These are phyloP conservation scores for Crocodylus rhombifer DNA, from an alignment of 2,797 vertebrate genomes.

Conservation along the genomic window DNA sequence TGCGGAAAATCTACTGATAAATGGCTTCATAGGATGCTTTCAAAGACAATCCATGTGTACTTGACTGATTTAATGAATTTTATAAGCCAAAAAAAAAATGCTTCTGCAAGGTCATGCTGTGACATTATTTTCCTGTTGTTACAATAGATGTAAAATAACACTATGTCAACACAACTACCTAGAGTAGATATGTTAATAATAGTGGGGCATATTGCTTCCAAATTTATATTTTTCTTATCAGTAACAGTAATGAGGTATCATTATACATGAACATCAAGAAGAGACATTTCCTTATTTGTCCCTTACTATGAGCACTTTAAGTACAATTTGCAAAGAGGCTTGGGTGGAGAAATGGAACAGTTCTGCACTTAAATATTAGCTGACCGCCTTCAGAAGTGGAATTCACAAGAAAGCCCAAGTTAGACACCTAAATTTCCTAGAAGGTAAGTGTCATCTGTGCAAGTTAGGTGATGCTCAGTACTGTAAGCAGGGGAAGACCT, in stretches of 20 bases:
- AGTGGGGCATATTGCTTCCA: neutral
- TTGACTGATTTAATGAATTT: slow-evolving; percentile 3
- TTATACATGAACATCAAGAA: neutral
- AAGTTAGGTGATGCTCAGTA: no score
- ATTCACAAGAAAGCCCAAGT: no score
- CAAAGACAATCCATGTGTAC: neutral
- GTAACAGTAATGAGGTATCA: neutral
- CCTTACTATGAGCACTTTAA: neutral
- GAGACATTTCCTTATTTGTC: neutral
- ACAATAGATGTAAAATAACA: neutral
- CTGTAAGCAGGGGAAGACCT: no score
- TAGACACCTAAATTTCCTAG: no score
- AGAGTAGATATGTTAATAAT: neutral
- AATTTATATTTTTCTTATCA: neutral
- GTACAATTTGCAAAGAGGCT: no score
- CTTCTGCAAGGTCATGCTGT: slow-evolving; percentile 23
- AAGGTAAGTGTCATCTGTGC: no score
- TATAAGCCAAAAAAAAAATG: slow-evolving; percentile 22
- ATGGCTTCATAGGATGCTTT: slow-evolving; percentile 32
- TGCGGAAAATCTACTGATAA: slow-evolving; percentile 7
- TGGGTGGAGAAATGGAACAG: no score
- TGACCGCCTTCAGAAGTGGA: no score
- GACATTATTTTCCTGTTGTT: slow-evolving; percentile 20
- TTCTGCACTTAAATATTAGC: no score
- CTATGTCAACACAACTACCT: fast-evolving